Conservation (phyloP, 2,888 invertebrate species). For the Caenorhabditis panamensis region DNA sequence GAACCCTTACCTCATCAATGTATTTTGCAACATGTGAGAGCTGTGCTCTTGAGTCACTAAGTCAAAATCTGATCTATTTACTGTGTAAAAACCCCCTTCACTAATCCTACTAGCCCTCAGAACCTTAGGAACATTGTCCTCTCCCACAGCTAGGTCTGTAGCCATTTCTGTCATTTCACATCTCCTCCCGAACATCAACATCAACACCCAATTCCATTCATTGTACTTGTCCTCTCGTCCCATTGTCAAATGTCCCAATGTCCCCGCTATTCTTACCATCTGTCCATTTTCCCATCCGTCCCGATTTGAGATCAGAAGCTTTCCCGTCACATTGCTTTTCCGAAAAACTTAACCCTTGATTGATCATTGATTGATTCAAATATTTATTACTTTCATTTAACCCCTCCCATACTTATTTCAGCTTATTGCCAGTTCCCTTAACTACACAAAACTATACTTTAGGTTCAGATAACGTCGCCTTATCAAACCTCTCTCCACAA, state of each 20-base stretch:
- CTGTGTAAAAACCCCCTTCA: constrained; percentile 23
- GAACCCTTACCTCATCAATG: not conserved
- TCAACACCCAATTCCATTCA: not conserved
- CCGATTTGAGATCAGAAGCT: constrained; percentile 5
- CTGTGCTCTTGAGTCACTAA: constrained; percentile 41
- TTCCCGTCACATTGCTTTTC: not conserved
- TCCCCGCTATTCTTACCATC: not conserved
- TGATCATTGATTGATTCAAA: not conserved
- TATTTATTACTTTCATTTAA: not conserved
- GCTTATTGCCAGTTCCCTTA: not conserved
- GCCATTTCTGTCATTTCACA: constrained; percentile 34
- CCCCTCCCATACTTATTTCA: not conserved
- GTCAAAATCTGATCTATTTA: constrained; percentile 23
- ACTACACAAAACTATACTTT: constrained; percentile 5
- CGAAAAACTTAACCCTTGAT: no score
- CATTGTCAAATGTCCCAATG: not conserved
- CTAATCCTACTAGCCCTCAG: not conserved
- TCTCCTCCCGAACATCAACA: constrained; percentile 2
- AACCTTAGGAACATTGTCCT: constrained; percentile 23
- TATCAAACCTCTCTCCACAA: not conserved
- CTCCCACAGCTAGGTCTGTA: constrained; percentile 37
- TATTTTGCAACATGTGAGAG: constrained; percentile 34
- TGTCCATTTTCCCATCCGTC: not conserved
- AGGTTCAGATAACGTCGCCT: not conserved
- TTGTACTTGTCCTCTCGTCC: not conserved